Conservation (phyloP, 2,113 vertebrate genomes). For the Pseudonaja textilis region DNA sequence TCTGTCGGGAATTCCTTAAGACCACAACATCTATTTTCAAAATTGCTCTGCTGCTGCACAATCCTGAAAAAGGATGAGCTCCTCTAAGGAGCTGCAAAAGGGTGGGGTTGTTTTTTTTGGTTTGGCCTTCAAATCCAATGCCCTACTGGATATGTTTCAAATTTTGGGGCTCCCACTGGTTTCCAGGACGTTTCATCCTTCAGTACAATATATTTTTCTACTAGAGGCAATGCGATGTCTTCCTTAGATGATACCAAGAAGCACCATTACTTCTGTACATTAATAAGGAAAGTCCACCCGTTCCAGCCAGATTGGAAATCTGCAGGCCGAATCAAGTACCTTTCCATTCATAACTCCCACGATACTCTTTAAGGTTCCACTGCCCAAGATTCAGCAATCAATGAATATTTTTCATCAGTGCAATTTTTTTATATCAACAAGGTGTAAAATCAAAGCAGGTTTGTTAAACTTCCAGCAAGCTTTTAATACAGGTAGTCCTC, state of each 20-base stretch:
- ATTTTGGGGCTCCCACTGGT: background rate
- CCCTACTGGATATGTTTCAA: background rate
- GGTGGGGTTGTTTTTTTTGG: background rate
- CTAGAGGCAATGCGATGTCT: background rate
- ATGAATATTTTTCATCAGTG: background rate
- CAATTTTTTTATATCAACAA: background rate
- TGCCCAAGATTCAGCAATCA: background rate
- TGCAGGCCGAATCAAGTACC: background rate
- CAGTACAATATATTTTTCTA: background rate
- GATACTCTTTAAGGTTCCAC: background rate
- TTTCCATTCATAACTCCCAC: background rate
- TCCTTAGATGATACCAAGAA: background rate
- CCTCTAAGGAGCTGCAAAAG: background rate
- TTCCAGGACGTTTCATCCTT: background rate
- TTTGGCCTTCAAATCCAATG: background rate
- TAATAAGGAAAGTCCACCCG: background rate
- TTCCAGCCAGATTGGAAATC: background rate
- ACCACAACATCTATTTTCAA: background rate
- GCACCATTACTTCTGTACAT: background rate
- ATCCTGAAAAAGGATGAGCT: background rate
- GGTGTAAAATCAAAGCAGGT: background rate
- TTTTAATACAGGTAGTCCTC: background rate
- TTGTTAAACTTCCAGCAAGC: background rate
- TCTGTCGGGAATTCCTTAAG: background rate
- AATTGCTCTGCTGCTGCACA: background rate